A percentile compares a stretch with the other conserved stretches of the same genome.
Evolutionary conservation across 2,113 vertebrate genomes (phyloP).

Genomic region (Paratilapia polleni): DNA sequence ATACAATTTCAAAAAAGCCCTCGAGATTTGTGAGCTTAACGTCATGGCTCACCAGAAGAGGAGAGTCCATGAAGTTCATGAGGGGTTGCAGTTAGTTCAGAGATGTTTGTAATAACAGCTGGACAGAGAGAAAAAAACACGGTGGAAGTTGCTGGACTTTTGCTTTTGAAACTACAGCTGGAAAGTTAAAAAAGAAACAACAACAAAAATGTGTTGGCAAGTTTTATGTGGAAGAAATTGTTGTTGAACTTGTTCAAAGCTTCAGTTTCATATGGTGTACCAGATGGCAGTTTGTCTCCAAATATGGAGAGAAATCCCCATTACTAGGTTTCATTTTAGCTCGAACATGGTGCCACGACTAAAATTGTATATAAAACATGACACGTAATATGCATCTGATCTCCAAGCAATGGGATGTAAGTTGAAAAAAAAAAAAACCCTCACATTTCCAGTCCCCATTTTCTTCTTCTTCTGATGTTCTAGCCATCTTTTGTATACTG

Average conservation of each 20-base stretch:
- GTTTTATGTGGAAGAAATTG: not conserved
- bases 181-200: not conserved
- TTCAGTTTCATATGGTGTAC: slow-evolving; percentile 3
- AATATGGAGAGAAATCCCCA: not conserved
- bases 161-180: not conserved
- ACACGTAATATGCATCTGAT: not conserved
- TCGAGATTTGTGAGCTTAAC: too few relatives aligned
- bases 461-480: not conserved
- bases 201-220: not conserved
- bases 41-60: too few relatives aligned
- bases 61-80: too few relatives aligned
- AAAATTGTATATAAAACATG: not conserved
- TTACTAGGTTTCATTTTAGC: not conserved
- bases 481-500: not conserved
- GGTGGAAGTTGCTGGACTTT: not conserved
- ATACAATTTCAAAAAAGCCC: too few relatives aligned
- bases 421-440: not conserved
- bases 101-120: not conserved
- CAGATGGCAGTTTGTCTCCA: not conserved
- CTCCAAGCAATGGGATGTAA: not conserved
- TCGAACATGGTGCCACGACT: not conserved
- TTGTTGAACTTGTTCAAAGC: not conserved
- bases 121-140: not conserved
- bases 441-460: not conserved
- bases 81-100: not conserved